Conservation (phyloP, 2,113 vertebrate species). For the Cranoglanis bouderius region DNA sequence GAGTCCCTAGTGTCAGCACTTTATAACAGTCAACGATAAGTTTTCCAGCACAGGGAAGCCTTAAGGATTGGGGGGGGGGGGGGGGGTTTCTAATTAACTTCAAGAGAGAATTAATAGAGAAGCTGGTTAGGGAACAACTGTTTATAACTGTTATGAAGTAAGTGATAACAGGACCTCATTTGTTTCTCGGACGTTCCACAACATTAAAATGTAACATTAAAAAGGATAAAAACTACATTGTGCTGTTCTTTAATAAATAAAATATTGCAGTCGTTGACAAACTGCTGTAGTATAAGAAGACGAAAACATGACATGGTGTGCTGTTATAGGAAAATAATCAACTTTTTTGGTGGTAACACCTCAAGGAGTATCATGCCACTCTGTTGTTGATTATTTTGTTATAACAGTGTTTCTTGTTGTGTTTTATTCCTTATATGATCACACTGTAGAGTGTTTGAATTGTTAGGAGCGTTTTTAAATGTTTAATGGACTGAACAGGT, state of each 20-base stretch:
- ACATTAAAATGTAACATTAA: too few species aligned
- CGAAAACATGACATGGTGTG: background rate
- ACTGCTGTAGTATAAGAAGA: background rate
- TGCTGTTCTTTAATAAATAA: background rate
- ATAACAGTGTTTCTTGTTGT: background rate
- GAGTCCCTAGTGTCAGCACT: background rate
- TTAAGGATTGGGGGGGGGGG: background rate
- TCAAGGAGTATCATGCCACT: background rate
- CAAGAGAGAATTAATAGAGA: background rate
- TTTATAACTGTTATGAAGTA: background rate
- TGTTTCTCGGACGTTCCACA: background rate
- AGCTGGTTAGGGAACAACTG: background rate
- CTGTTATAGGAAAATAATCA: background rate
- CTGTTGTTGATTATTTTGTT: background rate
- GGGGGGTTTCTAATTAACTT: background rate
- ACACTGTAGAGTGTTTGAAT: background rate
- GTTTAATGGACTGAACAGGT: constrained; percentile 37
- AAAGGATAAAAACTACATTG: background rate
- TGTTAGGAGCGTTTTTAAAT: constrained; percentile 23
- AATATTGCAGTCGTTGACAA: background rate
- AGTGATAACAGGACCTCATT: background rate
- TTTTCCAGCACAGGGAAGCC: background rate
- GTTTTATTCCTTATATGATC: background rate
- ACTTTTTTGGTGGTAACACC: background rate
- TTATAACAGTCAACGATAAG: background rate